Evolutionary conservation across 2,888 invertebrate genomes (phyloP).

Genomic region (Diarsia rubi): DNA sequence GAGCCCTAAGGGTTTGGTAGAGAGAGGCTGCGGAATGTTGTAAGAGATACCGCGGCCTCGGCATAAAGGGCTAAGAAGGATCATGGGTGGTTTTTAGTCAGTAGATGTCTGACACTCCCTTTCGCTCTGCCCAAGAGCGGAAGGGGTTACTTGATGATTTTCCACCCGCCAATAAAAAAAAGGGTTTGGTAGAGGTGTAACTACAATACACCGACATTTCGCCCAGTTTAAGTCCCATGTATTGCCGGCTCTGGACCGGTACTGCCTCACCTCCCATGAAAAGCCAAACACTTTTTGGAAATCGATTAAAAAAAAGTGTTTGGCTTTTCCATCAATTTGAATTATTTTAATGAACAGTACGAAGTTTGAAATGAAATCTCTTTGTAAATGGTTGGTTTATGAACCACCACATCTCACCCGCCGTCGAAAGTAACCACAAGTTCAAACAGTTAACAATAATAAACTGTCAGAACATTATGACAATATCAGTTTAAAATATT

Average conservation of each 20-base stretch:
- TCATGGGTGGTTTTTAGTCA: too few relatives aligned
- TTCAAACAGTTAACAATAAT: conserved; percentile 86
- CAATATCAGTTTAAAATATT: conserved; percentile 81
- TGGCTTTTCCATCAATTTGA: not conserved
- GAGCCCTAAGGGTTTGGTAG: too few relatives aligned
- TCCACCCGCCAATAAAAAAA: too few relatives aligned
- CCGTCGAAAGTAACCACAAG: conserved; percentile 43
- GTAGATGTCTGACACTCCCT: too few relatives aligned
- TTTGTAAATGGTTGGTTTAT: not conserved
- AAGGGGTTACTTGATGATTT: too few relatives aligned
- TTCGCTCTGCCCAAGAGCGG: too few relatives aligned
- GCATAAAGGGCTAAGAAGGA: too few relatives aligned
- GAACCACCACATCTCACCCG: conserved; percentile 51
- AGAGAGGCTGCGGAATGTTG: too few relatives aligned
- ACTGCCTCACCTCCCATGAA: not conserved
- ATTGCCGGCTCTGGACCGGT: not conserved
- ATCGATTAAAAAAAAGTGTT: too few relatives aligned
- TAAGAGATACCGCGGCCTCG: too few relatives aligned
- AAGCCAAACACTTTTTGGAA: not conserved
- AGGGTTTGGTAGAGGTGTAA: not conserved
- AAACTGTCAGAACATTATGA: conserved; percentile 76
- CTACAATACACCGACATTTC: not conserved
- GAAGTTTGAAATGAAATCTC: not conserved
- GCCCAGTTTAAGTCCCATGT: not conserved
- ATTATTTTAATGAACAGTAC: not conserved